Conservation (phyloP, 92 coral and sea anemone species). For the Bergia puertoricense region DNA sequence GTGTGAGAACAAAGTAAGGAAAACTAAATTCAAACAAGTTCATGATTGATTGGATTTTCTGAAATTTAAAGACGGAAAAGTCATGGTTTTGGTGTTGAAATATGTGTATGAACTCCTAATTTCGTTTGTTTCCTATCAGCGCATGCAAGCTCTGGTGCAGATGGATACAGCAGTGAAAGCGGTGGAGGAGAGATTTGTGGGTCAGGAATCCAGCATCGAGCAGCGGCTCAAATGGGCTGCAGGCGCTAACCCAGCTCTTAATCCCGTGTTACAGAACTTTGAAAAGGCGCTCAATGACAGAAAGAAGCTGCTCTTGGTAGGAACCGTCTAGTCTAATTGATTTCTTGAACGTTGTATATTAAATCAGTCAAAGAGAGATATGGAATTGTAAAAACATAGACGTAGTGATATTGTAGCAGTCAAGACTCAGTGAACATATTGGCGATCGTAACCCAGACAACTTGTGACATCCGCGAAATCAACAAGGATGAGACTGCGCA, state of each 20-base stretch:
- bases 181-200: conserved; percentile 83
- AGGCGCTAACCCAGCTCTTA: conserved; percentile 97
- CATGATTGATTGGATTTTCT: too few relatives aligned
- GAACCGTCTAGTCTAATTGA: background rate
- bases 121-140: conserved; percentile 44
- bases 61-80: background rate
- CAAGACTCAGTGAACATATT: too few relatives aligned
- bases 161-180: conserved; percentile 84
- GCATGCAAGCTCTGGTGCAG: conserved; percentile 87
- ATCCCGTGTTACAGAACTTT: conserved; percentile 93
- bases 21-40: too few relatives aligned
- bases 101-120: background rate
- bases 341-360: background rate
- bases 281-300: conserved; percentile 88
- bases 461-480: too few relatives aligned
- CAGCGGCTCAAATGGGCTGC: conserved; percentile 99
- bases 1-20: too few relatives aligned
- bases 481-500: too few relatives aligned
- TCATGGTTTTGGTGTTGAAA: background rate
- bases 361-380: background rate
- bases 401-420: too few relatives aligned
- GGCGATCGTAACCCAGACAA: too few relatives aligned
- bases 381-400: too few relatives aligned
- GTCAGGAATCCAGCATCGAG: conserved; percentile 96
- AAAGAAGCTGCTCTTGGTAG: conserved; percentile 82